Conservation (phyloP, 2,888 invertebrate genomes). For the Formica aserva region DNA sequence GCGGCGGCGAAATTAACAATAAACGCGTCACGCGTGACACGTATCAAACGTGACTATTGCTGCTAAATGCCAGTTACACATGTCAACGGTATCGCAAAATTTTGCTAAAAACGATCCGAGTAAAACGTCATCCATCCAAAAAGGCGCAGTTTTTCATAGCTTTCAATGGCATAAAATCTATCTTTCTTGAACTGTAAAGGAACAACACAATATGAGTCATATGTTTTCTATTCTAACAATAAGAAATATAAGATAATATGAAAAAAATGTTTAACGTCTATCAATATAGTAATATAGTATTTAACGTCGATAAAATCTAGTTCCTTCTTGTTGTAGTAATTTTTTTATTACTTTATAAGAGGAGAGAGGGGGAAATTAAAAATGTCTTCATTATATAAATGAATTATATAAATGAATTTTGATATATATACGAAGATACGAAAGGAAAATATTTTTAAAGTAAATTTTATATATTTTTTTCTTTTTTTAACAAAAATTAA, state of each 20-base stretch:
- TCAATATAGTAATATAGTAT: too few relatives aligned
- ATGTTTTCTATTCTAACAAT: background rate
- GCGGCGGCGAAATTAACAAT: constrained; percentile 43
- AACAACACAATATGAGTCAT: background rate
- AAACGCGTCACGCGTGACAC: constrained; percentile 44
- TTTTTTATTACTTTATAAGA: background rate
- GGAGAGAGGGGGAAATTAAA: background rate
- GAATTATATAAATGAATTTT: background rate
- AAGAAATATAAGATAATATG: background rate
- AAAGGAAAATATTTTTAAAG: background rate
- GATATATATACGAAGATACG: too few relatives aligned
- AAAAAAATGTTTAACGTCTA: background rate
- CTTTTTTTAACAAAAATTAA: too few relatives aligned
- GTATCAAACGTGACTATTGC: constrained; percentile 38
- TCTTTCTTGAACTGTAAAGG: background rate
- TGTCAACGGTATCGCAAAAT: constrained; percentile 43
- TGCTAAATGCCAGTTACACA: constrained; percentile 41
- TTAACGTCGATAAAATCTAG: background rate
- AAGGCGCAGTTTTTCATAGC: background rate
- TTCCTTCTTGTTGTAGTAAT: background rate
- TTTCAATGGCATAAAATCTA: constrained; percentile 14
- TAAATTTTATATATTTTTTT: background rate
- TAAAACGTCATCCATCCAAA: constrained; percentile 11
- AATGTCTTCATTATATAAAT: background rate
- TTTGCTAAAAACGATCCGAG: constrained; percentile 33